These are phyloP conservation scores for Dryobotodes eremita DNA, from an alignment of 2,888 invertebrate genomes.

Conservation along the genomic window DNA sequence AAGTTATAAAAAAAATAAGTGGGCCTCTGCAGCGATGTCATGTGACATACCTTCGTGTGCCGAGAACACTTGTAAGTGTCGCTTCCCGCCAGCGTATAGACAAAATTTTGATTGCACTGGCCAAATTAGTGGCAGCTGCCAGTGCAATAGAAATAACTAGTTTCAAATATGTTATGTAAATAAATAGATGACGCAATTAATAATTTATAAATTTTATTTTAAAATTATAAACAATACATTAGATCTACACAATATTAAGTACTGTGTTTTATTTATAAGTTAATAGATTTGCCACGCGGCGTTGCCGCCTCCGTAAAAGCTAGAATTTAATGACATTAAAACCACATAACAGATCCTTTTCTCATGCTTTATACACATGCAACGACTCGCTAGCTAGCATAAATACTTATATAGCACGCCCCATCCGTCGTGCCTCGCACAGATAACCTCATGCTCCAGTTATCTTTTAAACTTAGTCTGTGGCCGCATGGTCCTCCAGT, in stretches of 20 bases:
- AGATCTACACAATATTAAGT: background rate
- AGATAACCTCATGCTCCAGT: background rate
- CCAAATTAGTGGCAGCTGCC: constrained; percentile 8
- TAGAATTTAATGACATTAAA: background rate
- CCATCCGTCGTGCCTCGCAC: too few relatives aligned
- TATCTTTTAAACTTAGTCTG: background rate
- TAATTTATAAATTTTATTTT: constrained; percentile 9
- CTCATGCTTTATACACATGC: background rate
- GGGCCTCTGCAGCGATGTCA: background rate
- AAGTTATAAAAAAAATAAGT: background rate
- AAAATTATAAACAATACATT: background rate
- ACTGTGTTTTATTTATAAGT: constrained; percentile 2
- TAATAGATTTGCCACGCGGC: background rate
- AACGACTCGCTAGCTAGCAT: too few relatives aligned
- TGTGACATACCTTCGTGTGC: background rate
- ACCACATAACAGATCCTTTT: background rate
- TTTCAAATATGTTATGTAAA: background rate
- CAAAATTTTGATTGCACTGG: constrained; percentile 27
- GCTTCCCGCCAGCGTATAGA: background rate
- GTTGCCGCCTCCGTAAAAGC: background rate
- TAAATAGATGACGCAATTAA: background rate
- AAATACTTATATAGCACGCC: too few relatives aligned
- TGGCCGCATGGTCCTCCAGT: background rate
- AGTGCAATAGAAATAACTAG: constrained; percentile 19
- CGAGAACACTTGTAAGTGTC: constrained; percentile 20